A percentile compares a stretch with the other conserved stretches of the same genome.
Evolutionary conservation across 1,140 invertebrate genomes (phyloP).

Genomic region (Pseudobourletiella spinata): DNA sequence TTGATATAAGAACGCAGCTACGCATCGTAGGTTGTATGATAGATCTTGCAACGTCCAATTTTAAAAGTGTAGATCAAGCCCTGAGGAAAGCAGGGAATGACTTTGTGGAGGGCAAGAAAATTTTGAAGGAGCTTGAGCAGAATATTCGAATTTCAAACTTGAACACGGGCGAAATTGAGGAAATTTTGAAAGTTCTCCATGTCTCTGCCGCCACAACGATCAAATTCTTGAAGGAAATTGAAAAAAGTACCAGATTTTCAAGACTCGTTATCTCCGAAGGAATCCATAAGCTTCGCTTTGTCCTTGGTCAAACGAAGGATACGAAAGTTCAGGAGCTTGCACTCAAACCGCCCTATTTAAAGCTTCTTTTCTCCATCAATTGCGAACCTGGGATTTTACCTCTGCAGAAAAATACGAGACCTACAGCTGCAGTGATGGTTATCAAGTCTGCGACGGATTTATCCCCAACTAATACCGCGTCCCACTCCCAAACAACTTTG

Average conservation of each 20-base stretch:
- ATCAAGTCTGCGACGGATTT: no score
- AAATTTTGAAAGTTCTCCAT: not conserved
- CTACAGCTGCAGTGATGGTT: no score
- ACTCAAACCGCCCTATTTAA: not conserved
- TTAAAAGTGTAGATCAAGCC: not conserved
- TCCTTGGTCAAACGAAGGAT: not conserved
- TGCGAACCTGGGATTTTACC: not conserved
- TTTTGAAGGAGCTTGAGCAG: not conserved
- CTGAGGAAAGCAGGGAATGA: not conserved
- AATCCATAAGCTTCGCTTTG: not conserved
- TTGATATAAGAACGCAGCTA: not conserved
- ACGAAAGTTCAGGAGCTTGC: not conserved
- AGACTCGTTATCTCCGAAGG: not conserved
- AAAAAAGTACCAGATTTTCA: not conserved
- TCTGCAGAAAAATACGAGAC: no score
- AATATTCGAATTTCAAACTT: not conserved
- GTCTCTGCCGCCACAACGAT: not conserved
- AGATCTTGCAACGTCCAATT: not conserved
- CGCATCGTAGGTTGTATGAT: not conserved
- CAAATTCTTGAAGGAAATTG: not conserved
- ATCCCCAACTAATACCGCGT: no score
- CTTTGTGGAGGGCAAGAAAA: not conserved
- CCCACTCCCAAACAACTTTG: no score
- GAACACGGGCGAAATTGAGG: not conserved
- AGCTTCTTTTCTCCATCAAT: not conserved